phyloP scores from a whole-genome alignment of 2,113 vertebrate genomes.

The Copsychus sechellarum region DNA sequence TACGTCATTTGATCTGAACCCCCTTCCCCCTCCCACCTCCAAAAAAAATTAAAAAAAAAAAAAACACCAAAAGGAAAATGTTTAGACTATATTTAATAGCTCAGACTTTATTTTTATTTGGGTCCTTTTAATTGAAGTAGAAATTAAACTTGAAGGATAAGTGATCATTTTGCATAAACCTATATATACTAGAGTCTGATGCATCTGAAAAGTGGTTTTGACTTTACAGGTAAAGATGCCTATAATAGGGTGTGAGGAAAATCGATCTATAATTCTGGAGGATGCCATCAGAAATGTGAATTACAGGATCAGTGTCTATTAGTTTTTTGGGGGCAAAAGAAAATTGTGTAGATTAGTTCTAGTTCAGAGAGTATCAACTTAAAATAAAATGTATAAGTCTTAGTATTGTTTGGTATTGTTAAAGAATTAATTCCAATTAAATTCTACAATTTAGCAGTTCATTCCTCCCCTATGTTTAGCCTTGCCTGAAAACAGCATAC shows the following conservation, averaged over 20 bases:
- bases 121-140: conserved; percentile 17
- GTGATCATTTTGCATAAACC: not conserved
- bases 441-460: conserved; percentile 6
- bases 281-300: not conserved
- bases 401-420: not conserved
- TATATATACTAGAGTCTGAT: not conserved
- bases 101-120: not conserved
- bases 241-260: not conserved
- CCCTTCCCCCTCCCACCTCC: not conserved
- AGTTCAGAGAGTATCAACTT: conserved; percentile 38
- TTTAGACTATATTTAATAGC: conserved; percentile 13
- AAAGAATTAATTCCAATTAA: conserved; percentile 24
- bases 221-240: not conserved
- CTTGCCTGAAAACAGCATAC: conserved; percentile 54
- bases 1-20: not conserved
- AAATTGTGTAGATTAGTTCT: not conserved
- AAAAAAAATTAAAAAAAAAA: not conserved
- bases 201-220: not conserved
- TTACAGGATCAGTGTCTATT: not conserved
- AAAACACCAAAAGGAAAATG: not conserved
- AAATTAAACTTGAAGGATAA: not conserved
- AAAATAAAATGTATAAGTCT: not conserved
- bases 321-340: not conserved
- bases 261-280: not conserved
- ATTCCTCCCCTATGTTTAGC: conserved; percentile 33